Conservation (phyloP, 2,113 vertebrate species). For the Barbus barbus region DNA sequence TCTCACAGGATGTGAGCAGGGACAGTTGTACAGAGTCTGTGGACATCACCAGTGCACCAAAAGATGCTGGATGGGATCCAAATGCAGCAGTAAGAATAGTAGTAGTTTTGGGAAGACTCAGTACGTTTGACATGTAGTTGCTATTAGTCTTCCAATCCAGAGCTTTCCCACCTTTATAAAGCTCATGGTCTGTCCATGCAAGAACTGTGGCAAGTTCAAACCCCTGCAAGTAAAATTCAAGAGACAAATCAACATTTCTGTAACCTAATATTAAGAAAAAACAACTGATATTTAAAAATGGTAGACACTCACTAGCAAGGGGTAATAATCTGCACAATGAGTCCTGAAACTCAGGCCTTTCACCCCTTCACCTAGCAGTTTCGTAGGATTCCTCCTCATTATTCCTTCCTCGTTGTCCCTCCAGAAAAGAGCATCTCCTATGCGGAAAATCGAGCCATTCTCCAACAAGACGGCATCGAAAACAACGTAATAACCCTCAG, state of each 20-base stretch:
- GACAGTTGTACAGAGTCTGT: not conserved
- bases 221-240: not conserved
- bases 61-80: constrained; percentile 36
- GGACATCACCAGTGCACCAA: constrained; percentile 25
- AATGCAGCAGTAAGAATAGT: constrained; percentile 34
- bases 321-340: not conserved
- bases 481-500: constrained; percentile 22
- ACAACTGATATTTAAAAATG: not conserved
- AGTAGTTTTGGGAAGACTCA: not conserved
- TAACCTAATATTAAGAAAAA: not conserved
- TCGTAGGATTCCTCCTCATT: not conserved
- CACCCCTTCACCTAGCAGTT: not conserved
- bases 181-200: constrained; percentile 17
- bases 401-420: not conserved
- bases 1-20: constrained; percentile 29
- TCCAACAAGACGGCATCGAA: constrained; percentile 20
- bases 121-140: not conserved
- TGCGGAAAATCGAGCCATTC: constrained; percentile 18
- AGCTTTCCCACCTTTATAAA: constrained; percentile 3
- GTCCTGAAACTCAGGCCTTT: constrained; percentile 8
- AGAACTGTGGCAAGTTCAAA: constrained; percentile 14
- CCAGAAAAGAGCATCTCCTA: constrained; percentile 18
- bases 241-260: not conserved
- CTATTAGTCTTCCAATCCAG: not conserved
- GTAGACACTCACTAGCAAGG: not conserved